A percentile compares a stretch with the other conserved stretches of the same genome.
Evolutionary conservation across 2,113 vertebrate species (phyloP).

Genomic region (Philantomba maxwellii): DNA sequence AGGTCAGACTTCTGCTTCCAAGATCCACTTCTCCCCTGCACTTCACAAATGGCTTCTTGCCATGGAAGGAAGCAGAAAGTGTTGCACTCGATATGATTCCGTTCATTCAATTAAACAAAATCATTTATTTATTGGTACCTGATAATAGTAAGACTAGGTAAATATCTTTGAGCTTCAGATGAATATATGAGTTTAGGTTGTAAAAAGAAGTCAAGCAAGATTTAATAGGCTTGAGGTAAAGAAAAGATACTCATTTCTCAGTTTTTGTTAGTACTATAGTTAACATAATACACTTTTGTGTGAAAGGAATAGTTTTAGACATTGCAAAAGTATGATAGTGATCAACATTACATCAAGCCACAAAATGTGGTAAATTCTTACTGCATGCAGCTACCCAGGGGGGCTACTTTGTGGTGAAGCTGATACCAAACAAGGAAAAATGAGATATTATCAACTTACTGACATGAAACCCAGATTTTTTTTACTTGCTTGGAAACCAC

Average conservation of each 20-base stretch:
- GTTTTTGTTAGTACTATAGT: not conserved
- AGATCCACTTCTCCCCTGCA: not conserved
- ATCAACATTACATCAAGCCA: not conserved
- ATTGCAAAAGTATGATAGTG: not conserved
- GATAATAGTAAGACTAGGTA: not conserved
- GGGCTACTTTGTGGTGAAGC: not conserved
- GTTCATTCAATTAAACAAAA: not conserved
- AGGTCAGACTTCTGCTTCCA: not conserved
- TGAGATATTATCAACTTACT: not conserved
- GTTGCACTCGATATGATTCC: not conserved
- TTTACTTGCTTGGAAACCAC: slow-evolving; percentile 24
- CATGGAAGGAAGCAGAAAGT: not conserved
- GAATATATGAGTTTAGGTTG: not conserved
- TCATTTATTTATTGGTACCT: not conserved
- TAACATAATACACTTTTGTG: not conserved
- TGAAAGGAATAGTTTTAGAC: not conserved
- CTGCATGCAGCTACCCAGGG: not conserved
- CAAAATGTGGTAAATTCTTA: not conserved
- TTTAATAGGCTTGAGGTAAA: not conserved
- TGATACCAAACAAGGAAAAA: slow-evolving; percentile 8
- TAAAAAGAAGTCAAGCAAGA: not conserved
- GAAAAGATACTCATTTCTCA: not conserved
- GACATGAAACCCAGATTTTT: not conserved
- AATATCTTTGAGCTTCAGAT: not conserved
- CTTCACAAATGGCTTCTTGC: not conserved